A percentile compares a stretch with the other conserved stretches of the same genome.
These are phyloP conservation scores for Drosophila kohkoa DNA, from an alignment of 1,140 invertebrate species.

Conservation along the genomic window DNA sequence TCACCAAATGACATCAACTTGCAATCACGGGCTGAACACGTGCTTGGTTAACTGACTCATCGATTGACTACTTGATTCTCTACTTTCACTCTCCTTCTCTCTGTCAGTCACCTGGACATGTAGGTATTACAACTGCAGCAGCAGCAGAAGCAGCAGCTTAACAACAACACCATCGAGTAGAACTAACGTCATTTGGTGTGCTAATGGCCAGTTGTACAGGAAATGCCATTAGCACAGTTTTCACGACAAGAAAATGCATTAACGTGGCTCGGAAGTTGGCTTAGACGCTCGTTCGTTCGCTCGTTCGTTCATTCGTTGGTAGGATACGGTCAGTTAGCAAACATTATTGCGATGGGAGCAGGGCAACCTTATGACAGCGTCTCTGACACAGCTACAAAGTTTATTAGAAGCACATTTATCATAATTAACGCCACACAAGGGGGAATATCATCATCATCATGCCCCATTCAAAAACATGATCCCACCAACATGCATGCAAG, in stretches of 20 bases:
- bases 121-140: neutral
- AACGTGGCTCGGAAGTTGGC: conserved; percentile 36
- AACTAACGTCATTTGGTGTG: conserved; percentile 53
- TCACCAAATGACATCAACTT: conserved; percentile 61
- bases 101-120: conserved; percentile 32
- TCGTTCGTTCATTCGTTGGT: neutral
- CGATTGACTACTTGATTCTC: conserved; percentile 33
- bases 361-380: conserved; percentile 33
- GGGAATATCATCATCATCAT: conserved; percentile 4
- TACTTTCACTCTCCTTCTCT: neutral
- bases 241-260: conserved; percentile 65
- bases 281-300: neutral
- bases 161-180: conserved; percentile 25
- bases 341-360: conserved; percentile 19
- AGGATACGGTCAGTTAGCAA: conserved; percentile 10
- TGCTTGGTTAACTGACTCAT: conserved; percentile 38
- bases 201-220: conserved; percentile 70
- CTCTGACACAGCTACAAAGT: conserved; percentile 35
- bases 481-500: conserved; percentile 9
- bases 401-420: conserved; percentile 77
- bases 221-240: conserved; percentile 74
- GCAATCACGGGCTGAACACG: conserved; percentile 66
- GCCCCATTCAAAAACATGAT: neutral
- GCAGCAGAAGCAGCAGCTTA: conserved; percentile 9
- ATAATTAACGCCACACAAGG: conserved; percentile 63